Base-by-base conservation (phyloP, 2,797 vertebrate genomes). In the Rhyacichthys aspro region DNA sequence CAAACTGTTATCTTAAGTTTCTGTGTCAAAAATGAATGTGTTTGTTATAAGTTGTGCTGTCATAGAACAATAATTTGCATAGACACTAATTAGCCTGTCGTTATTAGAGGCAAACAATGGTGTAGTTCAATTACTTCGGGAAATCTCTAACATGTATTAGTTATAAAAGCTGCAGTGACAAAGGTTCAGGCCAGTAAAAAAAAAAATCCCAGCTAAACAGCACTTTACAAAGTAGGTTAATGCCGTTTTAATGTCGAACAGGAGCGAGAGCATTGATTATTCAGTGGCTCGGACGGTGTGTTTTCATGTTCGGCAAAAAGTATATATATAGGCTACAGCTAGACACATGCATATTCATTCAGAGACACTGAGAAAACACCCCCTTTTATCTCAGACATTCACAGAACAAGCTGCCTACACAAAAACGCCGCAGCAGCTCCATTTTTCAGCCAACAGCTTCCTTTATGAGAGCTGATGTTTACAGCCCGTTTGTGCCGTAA, bases 221-320 rank as follows among this genome's bases (percentile, higher is more conserved):
- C 44, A 41, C 11, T 49, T 18, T 16, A 65, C 12, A 72, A 78
- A 78, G 55, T 72, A 61, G 75, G 74, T 59, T 82, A 81, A 80
- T 65, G 68, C 60, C 54, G 63, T 3, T 44, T 50, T 64, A 64
- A 76, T 72, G 63, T 32, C 43, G 52, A 68, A 36, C 46, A 45
- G 57, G 23, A 33, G 39, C 48, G 43, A 65, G 42, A 9, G 63
- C 62, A 81, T 59, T 19, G 74, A 82, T 72, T 72, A 7, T 65
- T 67, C 43, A 23, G 36, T 43, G 33, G 32, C 32, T 60, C 7
- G 37, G 6, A 32, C 44, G 15, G 19, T 33, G 15, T 56, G 19
- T 55, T 17, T 55, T 47, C 34, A 15, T 17, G 47, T 16, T 9
- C 42, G 43, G 56, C 56, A 66, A 18, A n/a, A n/a, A n/a, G n/a